Percentiles rank a stretch among this genome's conserved stretches.
Evolutionary conservation across 2,888 invertebrate species (phyloP).

Genomic region (Spicauda simplicius): DNA sequence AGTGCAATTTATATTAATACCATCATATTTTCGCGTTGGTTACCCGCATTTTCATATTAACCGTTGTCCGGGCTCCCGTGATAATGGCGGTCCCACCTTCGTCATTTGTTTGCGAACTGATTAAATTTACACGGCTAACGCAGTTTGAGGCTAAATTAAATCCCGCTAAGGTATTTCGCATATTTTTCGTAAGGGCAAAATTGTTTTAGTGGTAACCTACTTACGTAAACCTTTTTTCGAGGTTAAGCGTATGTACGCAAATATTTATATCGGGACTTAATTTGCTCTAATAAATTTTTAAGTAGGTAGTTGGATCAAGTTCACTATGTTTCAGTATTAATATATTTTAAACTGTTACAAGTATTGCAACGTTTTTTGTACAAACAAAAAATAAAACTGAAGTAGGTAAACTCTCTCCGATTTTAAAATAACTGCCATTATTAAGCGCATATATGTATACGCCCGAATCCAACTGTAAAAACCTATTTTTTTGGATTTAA

Average conservation of each 20-base stretch:
- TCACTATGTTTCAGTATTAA: background rate
- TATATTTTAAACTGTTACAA: background rate
- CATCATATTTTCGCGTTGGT: conserved; percentile 78
- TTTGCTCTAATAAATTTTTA: conserved; percentile 6
- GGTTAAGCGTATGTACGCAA: background rate
- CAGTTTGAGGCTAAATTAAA: conserved; percentile 67
- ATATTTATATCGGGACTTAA: background rate
- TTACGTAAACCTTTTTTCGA: conserved; percentile 8
- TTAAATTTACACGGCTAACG: conserved; percentile 78
- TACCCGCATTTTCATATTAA: conserved; percentile 80
- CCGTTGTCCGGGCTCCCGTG: conserved; percentile 67
- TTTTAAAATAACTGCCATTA: no score
- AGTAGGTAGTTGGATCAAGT: background rate
- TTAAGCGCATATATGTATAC: no score
- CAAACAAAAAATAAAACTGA: no score
- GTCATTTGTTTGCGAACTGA: conserved; percentile 78
- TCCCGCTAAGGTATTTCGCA: conserved; percentile 37
- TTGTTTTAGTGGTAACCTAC: conserved; percentile 20
- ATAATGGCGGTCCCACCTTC: conserved; percentile 76
- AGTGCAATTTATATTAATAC: conserved; percentile 81
- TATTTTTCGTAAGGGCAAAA: conserved; percentile 15
- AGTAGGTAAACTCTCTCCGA: no score
- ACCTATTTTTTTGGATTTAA: no score
- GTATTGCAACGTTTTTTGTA: background rate
- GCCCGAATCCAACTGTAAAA: no score